Conservation (phyloP, 2,797 vertebrate species). For the Dicrostonyx torquatus region DNA sequence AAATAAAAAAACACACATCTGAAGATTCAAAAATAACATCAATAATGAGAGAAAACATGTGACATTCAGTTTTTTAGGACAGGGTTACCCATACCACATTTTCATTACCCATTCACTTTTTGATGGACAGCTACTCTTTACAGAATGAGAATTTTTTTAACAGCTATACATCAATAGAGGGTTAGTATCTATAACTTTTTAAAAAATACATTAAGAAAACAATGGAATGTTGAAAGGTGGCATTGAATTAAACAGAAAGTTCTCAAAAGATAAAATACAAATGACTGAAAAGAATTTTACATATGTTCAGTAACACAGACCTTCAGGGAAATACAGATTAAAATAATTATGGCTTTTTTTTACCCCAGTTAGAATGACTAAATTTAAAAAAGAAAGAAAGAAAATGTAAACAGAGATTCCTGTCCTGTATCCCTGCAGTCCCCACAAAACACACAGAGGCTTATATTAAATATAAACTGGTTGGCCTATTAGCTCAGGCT, state of each 20-base stretch:
- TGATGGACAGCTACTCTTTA: background rate
- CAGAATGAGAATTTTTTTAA: background rate
- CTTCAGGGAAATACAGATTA: background rate
- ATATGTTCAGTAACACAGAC: background rate
- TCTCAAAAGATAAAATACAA: background rate
- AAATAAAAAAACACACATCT: background rate
- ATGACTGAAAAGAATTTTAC: background rate
- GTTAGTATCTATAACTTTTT: background rate
- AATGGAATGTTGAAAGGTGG: background rate
- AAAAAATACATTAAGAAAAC: background rate
- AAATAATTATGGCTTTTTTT: background rate
- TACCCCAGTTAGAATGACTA: background rate
- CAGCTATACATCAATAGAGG: background rate
- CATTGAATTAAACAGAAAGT: background rate
- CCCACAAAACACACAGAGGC: no score
- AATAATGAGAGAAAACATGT: background rate
- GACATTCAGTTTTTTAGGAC: background rate
- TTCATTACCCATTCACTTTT: background rate
- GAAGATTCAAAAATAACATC: background rate
- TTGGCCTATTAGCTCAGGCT: no score
- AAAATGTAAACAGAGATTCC: background rate
- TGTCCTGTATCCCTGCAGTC: no score
- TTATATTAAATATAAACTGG: no score
- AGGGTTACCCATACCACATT: background rate
- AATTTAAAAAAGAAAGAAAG: background rate